Percentiles rank a stretch among this genome's conserved stretches.
phyloP scores from a whole-genome alignment of 2,113 vertebrate genomes.

The Pantherophis guttatus region DNA sequence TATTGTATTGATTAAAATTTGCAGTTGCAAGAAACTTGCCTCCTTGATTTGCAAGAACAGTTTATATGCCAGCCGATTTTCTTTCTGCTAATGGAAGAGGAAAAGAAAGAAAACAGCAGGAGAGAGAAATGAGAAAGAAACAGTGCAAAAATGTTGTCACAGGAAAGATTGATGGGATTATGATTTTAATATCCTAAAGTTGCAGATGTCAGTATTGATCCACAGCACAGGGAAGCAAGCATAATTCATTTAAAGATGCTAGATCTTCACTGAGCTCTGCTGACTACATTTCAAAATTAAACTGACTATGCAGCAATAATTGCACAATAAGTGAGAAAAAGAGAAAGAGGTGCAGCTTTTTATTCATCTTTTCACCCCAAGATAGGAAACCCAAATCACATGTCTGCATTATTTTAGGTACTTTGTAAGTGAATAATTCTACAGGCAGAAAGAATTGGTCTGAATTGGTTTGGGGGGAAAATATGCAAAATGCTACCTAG shows the following conservation, averaged over 20 bases:
- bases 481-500: neutral
- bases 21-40: conserved; percentile 27
- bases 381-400: neutral
- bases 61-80: neutral
- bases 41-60: conserved; percentile 31
- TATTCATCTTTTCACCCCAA: conserved; percentile 23
- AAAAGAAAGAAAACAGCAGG: neutral
- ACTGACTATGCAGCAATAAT: conserved; percentile 1
- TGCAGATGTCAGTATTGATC: conserved; percentile 39
- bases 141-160: neutral
- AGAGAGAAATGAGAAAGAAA: conserved; percentile 7
- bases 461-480: neutral
- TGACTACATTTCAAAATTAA: conserved; percentile 23
- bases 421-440: neutral
- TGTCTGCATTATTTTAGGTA: neutral
- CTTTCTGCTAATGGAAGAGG: neutral
- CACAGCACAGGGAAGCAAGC: conserved; percentile 45
- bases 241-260: conserved; percentile 46
- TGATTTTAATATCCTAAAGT: conserved; percentile 46
- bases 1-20: conserved; percentile 39
- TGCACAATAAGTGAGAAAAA: conserved; percentile 16
- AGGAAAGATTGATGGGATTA: conserved; percentile 16
- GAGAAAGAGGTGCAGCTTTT: neutral
- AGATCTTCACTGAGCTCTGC: neutral
- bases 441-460: neutral